Evolutionary conservation across 2,113 vertebrate genomes (phyloP).

Genomic region (Apus apus): DNA sequence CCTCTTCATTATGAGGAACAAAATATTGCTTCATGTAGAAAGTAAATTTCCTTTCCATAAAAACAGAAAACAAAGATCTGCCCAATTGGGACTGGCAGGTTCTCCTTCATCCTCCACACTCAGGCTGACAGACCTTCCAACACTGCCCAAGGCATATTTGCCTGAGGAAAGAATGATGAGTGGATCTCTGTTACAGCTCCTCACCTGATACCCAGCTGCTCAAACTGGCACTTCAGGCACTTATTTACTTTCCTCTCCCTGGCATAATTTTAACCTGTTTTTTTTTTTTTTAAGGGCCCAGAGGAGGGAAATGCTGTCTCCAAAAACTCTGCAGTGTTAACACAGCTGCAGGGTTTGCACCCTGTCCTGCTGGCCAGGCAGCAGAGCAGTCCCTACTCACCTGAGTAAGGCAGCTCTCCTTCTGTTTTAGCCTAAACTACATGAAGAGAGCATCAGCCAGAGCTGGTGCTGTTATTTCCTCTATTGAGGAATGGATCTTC

Average conservation of each 20-base stretch:
- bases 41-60: conserved; percentile 8
- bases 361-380: not conserved
- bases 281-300: not conserved
- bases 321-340: not conserved
- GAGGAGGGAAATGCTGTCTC: not conserved
- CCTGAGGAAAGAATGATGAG: not conserved
- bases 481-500: not conserved
- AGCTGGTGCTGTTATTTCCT: not conserved
- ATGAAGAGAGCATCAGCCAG: not conserved
- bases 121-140: not conserved
- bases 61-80: not conserved
- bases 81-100: not conserved
- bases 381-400: not conserved
- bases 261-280: not conserved
- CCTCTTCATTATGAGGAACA: conserved; percentile 45
- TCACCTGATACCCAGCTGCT: conserved; percentile 31
- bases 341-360: not conserved
- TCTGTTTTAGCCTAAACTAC: not conserved
- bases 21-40: not conserved
- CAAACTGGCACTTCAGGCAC: not conserved
- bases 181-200: conserved; percentile 1
- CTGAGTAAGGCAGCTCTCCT: not conserved
- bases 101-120: not conserved
- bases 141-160: not conserved
- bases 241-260: conserved; percentile 14